Evolutionary conservation across 2,797 vertebrate species (phyloP).

Genomic region (Choloepus didactylus): DNA sequence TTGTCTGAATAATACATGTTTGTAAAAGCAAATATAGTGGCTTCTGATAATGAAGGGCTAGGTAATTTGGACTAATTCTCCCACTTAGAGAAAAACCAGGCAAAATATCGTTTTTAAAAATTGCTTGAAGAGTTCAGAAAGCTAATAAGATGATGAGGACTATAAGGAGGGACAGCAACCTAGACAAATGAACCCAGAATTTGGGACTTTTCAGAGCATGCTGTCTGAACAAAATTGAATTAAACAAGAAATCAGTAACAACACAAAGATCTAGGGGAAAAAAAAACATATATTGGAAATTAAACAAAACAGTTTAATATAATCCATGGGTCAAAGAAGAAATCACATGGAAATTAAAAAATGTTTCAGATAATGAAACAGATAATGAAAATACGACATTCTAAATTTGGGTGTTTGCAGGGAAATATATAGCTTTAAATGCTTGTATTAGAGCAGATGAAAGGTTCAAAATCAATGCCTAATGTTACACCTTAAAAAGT

Average conservation of each 20-base stretch:
- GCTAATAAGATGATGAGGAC: not conserved
- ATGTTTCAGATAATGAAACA: not conserved
- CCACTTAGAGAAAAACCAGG: not conserved
- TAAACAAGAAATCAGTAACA: slow-evolving; percentile 17
- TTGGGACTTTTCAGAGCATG: not conserved
- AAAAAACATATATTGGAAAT: not conserved
- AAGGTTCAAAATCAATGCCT: not conserved
- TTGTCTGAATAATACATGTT: not conserved
- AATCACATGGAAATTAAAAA: slow-evolving; percentile 27
- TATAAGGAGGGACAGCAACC: not conserved
- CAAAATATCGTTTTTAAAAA: not conserved
- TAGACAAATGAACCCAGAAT: slow-evolving; percentile 34
- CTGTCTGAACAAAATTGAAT: not conserved
- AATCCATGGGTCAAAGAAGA: slow-evolving; percentile 9
- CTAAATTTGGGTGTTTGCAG: not conserved
- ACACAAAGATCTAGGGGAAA: not conserved
- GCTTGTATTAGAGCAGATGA: not conserved
- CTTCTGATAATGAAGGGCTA: not conserved
- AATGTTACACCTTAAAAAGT: not conserved
- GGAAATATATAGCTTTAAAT: not conserved
- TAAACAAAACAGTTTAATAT: not conserved
- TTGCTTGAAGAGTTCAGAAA: not conserved
- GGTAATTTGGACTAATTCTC: not conserved
- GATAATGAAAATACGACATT: slow-evolving; percentile 1
- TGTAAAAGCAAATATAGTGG: not conserved